Evolutionary conservation across 2,888 invertebrate species (phyloP).

Genomic region (Plebejus melissa): DNA sequence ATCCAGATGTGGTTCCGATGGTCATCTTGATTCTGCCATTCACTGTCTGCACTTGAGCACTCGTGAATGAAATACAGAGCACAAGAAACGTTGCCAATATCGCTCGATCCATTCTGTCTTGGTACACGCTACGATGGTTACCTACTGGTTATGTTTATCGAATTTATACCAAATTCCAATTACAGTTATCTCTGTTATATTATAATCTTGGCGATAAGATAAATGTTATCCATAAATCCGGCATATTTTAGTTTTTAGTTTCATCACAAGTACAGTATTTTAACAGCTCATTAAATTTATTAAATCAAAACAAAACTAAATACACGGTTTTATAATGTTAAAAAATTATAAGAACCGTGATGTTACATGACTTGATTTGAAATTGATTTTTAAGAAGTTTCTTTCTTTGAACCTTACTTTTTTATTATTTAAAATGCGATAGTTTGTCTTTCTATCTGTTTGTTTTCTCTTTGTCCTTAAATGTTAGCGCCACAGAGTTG

Average conservation of each 20-base stretch:
- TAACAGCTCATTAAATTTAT: neutral
- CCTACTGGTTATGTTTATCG: neutral
- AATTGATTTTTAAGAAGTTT: too few relatives aligned
- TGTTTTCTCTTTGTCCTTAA: too few relatives aligned
- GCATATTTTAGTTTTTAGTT: neutral
- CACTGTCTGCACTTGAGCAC: constrained; percentile 42
- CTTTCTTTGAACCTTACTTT: too few relatives aligned
- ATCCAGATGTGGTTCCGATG: constrained; percentile 57
- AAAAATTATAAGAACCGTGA: too few relatives aligned
- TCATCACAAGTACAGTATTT: neutral
- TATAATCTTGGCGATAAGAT: neutral
- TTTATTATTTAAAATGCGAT: too few relatives aligned
- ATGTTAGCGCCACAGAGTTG: too few relatives aligned
- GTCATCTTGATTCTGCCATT: constrained; percentile 60
- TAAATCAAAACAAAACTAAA: neutral
- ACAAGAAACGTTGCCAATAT: neutral
- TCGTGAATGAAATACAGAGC: neutral
- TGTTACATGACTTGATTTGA: too few relatives aligned
- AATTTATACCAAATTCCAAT: neutral
- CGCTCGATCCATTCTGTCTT: constrained; percentile 2
- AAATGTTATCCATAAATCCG: neutral
- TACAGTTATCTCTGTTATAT: neutral
- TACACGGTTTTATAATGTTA: too few relatives aligned
- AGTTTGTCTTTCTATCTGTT: too few relatives aligned
- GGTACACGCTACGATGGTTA: neutral